These are phyloP conservation scores for Beroe forskalii DNA, from an alignment of 37 sponge, comb jelly and placozoan species.

Conservation along the genomic window DNA sequence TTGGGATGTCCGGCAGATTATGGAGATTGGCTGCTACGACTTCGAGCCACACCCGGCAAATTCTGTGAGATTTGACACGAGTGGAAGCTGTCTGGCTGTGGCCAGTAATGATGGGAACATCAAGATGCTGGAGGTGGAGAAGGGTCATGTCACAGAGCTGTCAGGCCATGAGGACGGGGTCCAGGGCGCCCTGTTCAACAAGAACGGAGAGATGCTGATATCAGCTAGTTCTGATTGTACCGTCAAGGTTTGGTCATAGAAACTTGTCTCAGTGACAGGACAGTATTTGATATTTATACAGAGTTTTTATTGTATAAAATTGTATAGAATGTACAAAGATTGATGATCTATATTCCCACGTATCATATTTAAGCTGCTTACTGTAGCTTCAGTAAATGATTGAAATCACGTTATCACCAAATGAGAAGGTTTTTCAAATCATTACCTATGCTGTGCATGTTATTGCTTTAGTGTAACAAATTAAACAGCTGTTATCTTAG, in stretches of 20 bases:
- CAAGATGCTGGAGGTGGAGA: slow-evolving; percentile 67
- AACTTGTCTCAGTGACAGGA: too few species aligned
- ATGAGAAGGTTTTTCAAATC: too few species aligned
- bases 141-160: slow-evolving; percentile 65
- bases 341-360: too few species aligned
- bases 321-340: too few species aligned
- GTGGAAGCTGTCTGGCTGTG: slow-evolving; percentile 72
- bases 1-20: slow-evolving; percentile 76
- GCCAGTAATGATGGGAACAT: slow-evolving; percentile 75
- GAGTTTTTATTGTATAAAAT: too few species aligned
- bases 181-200: slow-evolving; percentile 70
- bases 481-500: too few species aligned
- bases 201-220: slow-evolving; percentile 70
- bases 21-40: slow-evolving; percentile 60
- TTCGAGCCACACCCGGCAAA: slow-evolving; percentile 80
- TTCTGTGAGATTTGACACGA: slow-evolving; percentile 76
- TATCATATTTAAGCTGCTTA: too few species aligned
- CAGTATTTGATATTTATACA: too few species aligned
- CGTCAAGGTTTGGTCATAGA: slow-evolving; percentile 78
- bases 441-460: too few species aligned
- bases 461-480: too few species aligned
- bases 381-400: too few species aligned
- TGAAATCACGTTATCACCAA: too few species aligned
- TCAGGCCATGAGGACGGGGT: slow-evolving; percentile 76
- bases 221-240: slow-evolving; percentile 69